Evolutionary conservation across 2,797 vertebrate species (phyloP).

Genomic region (Salmo trutta): DNA sequence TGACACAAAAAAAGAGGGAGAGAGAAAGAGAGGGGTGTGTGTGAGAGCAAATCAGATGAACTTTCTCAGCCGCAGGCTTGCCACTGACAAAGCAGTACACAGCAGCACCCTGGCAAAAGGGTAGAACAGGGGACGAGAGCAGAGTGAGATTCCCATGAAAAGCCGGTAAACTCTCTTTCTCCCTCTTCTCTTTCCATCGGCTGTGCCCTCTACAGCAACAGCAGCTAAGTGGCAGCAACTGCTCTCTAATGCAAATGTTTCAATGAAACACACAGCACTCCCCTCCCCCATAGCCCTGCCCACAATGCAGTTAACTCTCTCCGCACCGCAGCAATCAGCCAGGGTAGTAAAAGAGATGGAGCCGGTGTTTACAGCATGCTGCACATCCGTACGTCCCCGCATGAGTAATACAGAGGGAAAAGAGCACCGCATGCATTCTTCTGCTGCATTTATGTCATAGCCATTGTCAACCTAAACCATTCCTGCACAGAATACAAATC

Average conservation of each 20-base stretch:
- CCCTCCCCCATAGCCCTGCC: constrained; percentile 47
- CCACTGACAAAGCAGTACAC: background rate
- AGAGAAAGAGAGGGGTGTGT: constrained; percentile 14
- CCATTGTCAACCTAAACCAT: background rate
- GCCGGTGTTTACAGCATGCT: background rate
- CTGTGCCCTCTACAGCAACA: constrained; percentile 35
- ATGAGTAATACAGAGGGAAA: background rate
- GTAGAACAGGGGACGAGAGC: background rate
- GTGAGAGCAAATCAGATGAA: constrained; percentile 23
- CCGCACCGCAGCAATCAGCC: constrained; percentile 23
- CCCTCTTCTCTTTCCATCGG: background rate
- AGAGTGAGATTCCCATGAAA: background rate
- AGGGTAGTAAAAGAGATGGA: background rate
- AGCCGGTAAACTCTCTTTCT: constrained; percentile 1
- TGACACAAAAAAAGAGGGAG: constrained; percentile 11
- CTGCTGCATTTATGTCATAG: background rate
- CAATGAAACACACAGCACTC: constrained; percentile 32
- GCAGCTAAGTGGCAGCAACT: constrained; percentile 9
- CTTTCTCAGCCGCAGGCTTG: constrained; percentile 23
- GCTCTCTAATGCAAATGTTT: constrained; percentile 44
- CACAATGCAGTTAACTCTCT: constrained; percentile 52
- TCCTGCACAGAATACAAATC: background rate
- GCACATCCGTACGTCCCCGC: background rate
- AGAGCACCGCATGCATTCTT: background rate
- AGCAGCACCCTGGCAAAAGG: background rate